Conservation (phyloP, 1,140 invertebrate species). For the Heliconius congener region DNA sequence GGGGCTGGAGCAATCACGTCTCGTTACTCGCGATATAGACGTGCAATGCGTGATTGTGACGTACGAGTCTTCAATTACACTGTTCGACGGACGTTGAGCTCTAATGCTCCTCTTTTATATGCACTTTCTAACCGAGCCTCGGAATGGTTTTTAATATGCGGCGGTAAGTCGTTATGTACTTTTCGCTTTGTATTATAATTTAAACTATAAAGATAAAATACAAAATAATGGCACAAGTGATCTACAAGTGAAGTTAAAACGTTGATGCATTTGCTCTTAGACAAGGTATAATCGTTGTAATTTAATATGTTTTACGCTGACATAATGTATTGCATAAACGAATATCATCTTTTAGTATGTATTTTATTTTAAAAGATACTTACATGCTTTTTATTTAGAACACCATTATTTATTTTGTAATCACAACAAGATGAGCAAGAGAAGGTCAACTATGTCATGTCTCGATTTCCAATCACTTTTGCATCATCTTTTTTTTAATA, state of each 20-base stretch:
- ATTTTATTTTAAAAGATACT: neutral
- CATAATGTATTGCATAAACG: neutral
- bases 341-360: neutral
- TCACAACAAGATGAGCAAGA: neutral
- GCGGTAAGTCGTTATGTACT: conserved; percentile 26
- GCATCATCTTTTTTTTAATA: neutral
- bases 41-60: conserved; percentile 36
- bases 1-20: conserved; percentile 25
- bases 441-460: neutral
- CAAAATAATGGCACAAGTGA: neutral
- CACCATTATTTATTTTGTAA: neutral
- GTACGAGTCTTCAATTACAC: conserved; percentile 44
- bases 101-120: conserved; percentile 36
- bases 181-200: conserved; percentile 19
- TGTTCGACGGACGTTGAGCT: conserved; percentile 42
- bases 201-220: neutral
- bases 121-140: conserved; percentile 38
- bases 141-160: conserved; percentile 26
- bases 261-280: neutral
- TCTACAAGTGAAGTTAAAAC: conserved; percentile 1
- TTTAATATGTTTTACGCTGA: neutral
- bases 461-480: neutral
- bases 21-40: conserved; percentile 26
- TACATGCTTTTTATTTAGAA: neutral
- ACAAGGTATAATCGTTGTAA: neutral